These are phyloP conservation scores for Epinotia brunnichana DNA, from an alignment of 2,888 invertebrate species.

Conservation along the genomic window DNA sequence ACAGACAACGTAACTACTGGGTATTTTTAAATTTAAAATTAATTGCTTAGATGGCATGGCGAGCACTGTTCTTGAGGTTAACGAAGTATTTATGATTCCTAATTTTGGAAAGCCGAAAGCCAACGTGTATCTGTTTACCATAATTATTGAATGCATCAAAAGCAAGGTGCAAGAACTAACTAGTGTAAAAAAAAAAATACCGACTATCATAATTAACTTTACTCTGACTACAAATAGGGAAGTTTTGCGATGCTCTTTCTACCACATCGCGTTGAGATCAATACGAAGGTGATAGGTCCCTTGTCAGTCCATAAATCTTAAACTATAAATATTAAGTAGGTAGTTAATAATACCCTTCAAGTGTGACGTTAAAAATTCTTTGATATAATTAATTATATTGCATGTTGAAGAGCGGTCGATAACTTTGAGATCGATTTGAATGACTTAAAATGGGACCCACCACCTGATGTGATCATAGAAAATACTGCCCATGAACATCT, in stretches of 20 bases:
- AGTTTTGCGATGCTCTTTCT: conserved; percentile 38
- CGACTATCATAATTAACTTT: conserved; percentile 9
- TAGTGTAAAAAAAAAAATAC: conserved; percentile 7
- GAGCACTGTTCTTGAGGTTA: not conserved
- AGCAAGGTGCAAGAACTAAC: conserved; percentile 32
- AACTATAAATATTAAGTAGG: not conserved
- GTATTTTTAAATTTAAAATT: not conserved
- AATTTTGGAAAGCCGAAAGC: not conserved
- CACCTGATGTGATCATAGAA: conserved; percentile 34
- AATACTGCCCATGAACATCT: conserved; percentile 20
- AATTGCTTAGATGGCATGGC: not conserved
- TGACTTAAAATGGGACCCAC: conserved; percentile 35
- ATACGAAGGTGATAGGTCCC: conserved; percentile 34
- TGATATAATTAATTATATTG: conserved; percentile 17
- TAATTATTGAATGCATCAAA: conserved; percentile 25
- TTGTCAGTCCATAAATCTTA: conserved; percentile 16
- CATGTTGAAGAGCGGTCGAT: conserved; percentile 15
- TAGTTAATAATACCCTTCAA: conserved; percentile 10
- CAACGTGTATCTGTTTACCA: not conserved
- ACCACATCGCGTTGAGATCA: conserved; percentile 26
- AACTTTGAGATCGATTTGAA: conserved; percentile 24
- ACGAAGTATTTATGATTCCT: conserved; percentile 9
- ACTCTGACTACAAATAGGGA: conserved; percentile 25
- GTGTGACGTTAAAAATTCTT: conserved; percentile 7
- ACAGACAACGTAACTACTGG: not conserved